Evolutionary conservation across 2,797 vertebrate genomes (phyloP).

Genomic region (Peromyscus aztecus): DNA sequence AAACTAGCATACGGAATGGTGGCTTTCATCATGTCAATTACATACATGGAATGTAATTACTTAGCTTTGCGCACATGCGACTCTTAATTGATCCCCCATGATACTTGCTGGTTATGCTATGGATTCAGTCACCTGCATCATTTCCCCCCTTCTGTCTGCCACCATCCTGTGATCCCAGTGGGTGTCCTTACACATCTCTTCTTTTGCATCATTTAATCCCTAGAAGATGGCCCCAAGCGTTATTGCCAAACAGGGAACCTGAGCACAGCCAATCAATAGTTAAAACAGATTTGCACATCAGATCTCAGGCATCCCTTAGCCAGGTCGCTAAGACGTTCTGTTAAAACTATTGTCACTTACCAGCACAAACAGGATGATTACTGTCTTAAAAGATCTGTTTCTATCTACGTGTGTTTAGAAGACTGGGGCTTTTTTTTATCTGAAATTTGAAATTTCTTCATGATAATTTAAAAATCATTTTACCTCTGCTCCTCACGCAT

Average conservation of each 20-base stretch:
- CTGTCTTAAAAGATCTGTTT: slow-evolving; percentile 16
- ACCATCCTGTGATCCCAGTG: too few relatives aligned
- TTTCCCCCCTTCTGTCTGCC: not conserved
- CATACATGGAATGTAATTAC: not conserved
- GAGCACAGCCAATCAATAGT: not conserved
- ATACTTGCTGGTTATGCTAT: not conserved
- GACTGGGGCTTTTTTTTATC: not conserved
- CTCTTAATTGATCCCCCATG: not conserved
- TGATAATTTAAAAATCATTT: not conserved
- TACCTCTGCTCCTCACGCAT: slow-evolving; percentile 1
- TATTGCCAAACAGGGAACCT: not conserved
- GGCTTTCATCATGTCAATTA: not conserved
- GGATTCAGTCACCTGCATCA: not conserved
- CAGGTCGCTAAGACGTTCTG: not conserved
- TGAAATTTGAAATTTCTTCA: slow-evolving; percentile 10
- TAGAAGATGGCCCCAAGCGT: not conserved
- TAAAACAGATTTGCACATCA: not conserved
- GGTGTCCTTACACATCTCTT: not conserved
- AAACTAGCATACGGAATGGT: not conserved
- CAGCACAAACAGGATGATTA: not conserved
- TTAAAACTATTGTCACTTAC: not conserved
- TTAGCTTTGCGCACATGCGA: not conserved
- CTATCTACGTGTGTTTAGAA: not conserved
- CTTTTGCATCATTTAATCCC: not conserved
- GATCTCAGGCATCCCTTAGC: not conserved